Evolutionary conservation across 2,113 vertebrate species (phyloP).

Genomic region (Gavialis gangeticus): DNA sequence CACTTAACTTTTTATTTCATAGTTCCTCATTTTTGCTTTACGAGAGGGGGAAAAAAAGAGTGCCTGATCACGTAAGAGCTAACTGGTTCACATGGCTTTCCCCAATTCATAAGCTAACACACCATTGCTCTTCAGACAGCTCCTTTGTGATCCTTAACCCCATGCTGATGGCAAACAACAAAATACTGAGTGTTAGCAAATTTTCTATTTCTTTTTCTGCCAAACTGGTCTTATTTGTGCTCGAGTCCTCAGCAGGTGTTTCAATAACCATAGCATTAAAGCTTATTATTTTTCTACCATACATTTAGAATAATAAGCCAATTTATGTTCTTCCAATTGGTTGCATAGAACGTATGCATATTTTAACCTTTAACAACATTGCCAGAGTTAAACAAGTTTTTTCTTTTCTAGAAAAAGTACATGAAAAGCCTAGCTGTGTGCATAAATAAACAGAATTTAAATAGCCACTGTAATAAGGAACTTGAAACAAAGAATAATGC

Average conservation of each 20-base stretch:
- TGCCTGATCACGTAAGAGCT: not conserved
- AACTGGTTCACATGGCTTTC: not conserved
- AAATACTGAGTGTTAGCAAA: not conserved
- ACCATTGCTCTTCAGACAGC: not conserved
- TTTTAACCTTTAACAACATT: not conserved
- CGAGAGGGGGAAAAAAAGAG: not conserved
- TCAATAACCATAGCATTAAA: not conserved
- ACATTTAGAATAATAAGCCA: not conserved
- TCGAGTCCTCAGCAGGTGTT: not conserved
- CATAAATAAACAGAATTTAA: not conserved
- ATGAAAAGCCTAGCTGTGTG: not conserved
- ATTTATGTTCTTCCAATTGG: slow-evolving; percentile 1
- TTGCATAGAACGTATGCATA: not conserved
- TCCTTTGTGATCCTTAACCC: not conserved
- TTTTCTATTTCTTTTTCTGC: not conserved
- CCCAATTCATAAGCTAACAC: not conserved
- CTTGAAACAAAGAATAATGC: not conserved
- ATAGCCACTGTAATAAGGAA: not conserved
- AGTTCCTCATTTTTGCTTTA: not conserved
- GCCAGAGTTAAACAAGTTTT: not conserved
- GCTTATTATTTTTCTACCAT: not conserved
- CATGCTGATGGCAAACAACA: not conserved
- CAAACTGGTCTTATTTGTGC: not conserved
- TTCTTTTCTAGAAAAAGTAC: not conserved
- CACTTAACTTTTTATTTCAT: not conserved